A percentile compares a stretch with the other conserved stretches of the same genome.
phyloP scores from a whole-genome alignment of 2,113 vertebrate species.

The Peromyscus californicus region DNA sequence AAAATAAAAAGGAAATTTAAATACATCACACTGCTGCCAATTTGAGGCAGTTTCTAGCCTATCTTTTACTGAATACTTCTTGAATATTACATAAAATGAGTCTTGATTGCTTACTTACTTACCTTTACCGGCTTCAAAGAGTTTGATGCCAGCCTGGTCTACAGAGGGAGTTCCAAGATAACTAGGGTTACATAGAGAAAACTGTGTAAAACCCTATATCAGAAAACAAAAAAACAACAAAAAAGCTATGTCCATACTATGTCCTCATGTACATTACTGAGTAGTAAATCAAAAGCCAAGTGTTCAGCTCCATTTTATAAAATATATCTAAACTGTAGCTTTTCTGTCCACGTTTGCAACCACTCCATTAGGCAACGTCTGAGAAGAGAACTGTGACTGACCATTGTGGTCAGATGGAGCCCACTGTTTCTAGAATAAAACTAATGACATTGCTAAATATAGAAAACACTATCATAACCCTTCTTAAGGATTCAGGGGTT shows the following conservation, averaged over 20 bases:
- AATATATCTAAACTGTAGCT: neutral
- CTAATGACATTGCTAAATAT: neutral
- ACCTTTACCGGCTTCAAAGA: neutral
- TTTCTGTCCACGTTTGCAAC: neutral
- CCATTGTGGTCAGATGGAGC: neutral
- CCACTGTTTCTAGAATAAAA: neutral
- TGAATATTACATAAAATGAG: constrained; percentile 5
- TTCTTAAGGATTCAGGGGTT: neutral
- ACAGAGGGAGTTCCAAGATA: neutral
- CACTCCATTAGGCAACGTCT: neutral
- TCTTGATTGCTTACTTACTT: constrained; percentile 26
- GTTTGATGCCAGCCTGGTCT: neutral
- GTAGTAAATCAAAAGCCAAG: neutral
- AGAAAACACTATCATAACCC: neutral
- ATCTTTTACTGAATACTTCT: neutral
- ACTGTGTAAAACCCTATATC: neutral
- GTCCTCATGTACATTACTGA: neutral
- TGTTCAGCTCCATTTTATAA: neutral
- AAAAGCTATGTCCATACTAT: neutral
- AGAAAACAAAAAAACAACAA: neutral
- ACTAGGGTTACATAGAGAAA: neutral
- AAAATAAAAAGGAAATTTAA: constrained; percentile 59
- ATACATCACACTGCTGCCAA: neutral
- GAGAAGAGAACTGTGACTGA: neutral
- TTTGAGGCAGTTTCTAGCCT: neutral